Percentiles rank a stretch among this genome's conserved stretches.
These are phyloP conservation scores for Sandelia bainsii DNA, from an alignment of 2,797 vertebrate species.

Conservation along the genomic window DNA sequence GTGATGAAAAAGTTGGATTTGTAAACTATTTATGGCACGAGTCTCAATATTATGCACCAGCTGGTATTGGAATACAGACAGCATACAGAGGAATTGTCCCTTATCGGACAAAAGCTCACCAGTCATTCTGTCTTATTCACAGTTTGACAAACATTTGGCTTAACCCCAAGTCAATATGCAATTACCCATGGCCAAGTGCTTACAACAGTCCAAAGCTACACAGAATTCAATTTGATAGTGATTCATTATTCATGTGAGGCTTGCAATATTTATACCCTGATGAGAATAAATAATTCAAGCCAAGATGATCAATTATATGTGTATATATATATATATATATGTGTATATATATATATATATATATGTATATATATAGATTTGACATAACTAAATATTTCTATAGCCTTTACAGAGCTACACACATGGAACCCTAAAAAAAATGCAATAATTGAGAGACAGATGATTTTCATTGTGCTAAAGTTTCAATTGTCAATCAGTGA, in stretches of 20 bases:
- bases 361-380: slow-evolving; percentile 66
- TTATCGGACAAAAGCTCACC: slow-evolving; percentile 51
- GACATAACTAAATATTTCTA: slow-evolving; percentile 67
- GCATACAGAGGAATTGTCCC: slow-evolving; percentile 26
- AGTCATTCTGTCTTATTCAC: slow-evolving; percentile 57
- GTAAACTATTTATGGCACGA: slow-evolving; percentile 18
- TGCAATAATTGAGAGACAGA: slow-evolving; percentile 62
- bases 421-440: slow-evolving; percentile 41
- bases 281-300: slow-evolving; percentile 76
- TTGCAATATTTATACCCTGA: slow-evolving; percentile 76
- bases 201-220: slow-evolving; percentile 66
- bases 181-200: slow-evolving; percentile 73
- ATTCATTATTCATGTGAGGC: slow-evolving; percentile 71
- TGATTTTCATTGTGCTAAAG: slow-evolving; percentile 55
- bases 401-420: slow-evolving; percentile 40
- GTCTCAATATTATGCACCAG: slow-evolving; percentile 37
- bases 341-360: slow-evolving; percentile 54
- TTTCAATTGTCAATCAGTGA: slow-evolving; percentile 64
- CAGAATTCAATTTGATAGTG: slow-evolving; percentile 69
- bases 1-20: slow-evolving; percentile 30
- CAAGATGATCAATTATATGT: slow-evolving; percentile 71
- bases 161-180: slow-evolving; percentile 75
- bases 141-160: slow-evolving; percentile 74
- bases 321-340: slow-evolving; percentile 57
- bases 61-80: slow-evolving; percentile 35